Base-by-base conservation (phyloP, 2,888 invertebrate genomes). In the Drosophila subsilvestris region DNA sequence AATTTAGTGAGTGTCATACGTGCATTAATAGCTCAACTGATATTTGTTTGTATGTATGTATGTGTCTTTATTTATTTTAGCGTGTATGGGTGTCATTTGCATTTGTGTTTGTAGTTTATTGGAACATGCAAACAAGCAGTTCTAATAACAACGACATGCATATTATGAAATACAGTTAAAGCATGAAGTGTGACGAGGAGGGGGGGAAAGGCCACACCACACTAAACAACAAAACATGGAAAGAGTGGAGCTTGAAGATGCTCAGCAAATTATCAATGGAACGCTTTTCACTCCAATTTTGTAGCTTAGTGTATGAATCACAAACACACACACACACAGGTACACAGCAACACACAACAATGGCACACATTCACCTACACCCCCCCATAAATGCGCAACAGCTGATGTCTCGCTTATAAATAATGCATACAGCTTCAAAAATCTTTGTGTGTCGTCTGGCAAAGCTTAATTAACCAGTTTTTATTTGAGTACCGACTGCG, bases 111-210 rank as follows among this genome's bases (percentile, higher is more conserved):
- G 48, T 60, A 55, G 63, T 74, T 84, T 83, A 76, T 78, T 75
- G 74, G 75, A 76, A 86, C 85, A 84, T 84, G 82, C 84, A 86
- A 85, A 82, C 80, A 82, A 80, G 55, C 78, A 74, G 75, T 86
- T 84, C 74, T 78, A 80, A 80, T 83, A 83, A 63, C 73, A 83
- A 59, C 74, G 75, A 82, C 83, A 83, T 66, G 77, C 75, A 82
- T 74, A 83, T 86, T 79, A 77, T 75, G 86, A 85, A 75, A 85
- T 82, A 61, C 58, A 29, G 66, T 58, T 69, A 49, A 37, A 37
- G 20, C 8, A 20, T 44, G 29, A 43, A 53, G 47, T 10, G 14
- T 22, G 5, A 25, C 18, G 43, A 14, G 63, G 61, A 49, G 29
- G 25, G 20, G 50, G 29, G 25, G 25, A 45, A 17, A 12, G 12